These are phyloP conservation scores for Peromyscus aztecus DNA, from an alignment of 2,797 vertebrate genomes.

Conservation along the genomic window DNA sequence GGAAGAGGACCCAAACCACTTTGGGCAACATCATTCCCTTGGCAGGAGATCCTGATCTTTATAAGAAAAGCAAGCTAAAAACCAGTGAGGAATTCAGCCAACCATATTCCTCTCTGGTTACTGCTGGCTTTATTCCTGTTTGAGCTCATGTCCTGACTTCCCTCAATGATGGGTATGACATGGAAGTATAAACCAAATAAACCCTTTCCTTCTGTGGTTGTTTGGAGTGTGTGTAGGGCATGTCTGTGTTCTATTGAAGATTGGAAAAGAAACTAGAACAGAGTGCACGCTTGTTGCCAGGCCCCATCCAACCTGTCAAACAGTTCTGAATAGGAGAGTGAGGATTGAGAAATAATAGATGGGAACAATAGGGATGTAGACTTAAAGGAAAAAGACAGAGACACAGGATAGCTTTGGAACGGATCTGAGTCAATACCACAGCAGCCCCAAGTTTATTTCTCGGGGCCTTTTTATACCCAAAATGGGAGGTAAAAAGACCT, in stretches of 20 bases:
- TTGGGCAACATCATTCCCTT: neutral
- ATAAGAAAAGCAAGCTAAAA: neutral
- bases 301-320: too few species aligned
- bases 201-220: neutral
- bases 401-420: too few species aligned
- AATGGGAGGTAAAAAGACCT: too few species aligned
- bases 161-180: neutral
- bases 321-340: too few species aligned
- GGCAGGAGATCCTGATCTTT: neutral
- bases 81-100: neutral
- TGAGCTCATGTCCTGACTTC: neutral
- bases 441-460: too few species aligned
- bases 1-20: neutral
- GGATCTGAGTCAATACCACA: too few species aligned
- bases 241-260: neutral
- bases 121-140: neutral
- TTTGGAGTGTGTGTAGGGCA: neutral
- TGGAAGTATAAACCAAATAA: neutral
- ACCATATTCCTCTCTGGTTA: neutral
- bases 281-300: neutral
- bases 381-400: too few species aligned
- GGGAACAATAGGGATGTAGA: too few species aligned
- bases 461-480: too few species aligned
- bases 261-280: neutral
- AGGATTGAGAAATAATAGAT: too few species aligned